Percentiles rank a stretch among this genome's conserved stretches.
Evolutionary conservation across 2,113 vertebrate species (phyloP).

Genomic region (Passer montanus): DNA sequence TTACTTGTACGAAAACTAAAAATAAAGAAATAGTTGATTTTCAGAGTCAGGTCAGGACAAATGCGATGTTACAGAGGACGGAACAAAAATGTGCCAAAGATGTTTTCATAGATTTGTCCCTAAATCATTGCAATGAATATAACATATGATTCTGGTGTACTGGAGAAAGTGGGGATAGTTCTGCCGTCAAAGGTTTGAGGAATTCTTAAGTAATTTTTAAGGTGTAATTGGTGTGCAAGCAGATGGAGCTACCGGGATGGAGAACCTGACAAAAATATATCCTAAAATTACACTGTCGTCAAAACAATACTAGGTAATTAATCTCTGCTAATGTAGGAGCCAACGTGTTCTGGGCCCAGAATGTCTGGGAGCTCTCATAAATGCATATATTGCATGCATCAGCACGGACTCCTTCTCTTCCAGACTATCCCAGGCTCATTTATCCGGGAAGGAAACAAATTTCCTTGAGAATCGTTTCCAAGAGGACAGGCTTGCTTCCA

Average conservation of each 20-base stretch:
- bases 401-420: not conserved
- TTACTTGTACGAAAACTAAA: not conserved
- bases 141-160: not conserved
- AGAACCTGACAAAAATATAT: not conserved
- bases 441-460: not conserved
- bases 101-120: not conserved
- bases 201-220: not conserved
- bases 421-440: not conserved
- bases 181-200: not conserved
- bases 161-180: not conserved
- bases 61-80: accelerated
- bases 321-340: not conserved
- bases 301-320: not conserved
- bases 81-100: not conserved
- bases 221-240: not conserved
- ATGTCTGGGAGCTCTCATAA: not conserved
- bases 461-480: not conserved
- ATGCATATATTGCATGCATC: not conserved
- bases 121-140: not conserved
- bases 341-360: not conserved
- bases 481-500: not conserved
- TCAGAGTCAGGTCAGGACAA: not conserved
- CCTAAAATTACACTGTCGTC: not conserved
- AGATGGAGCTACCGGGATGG: not conserved
- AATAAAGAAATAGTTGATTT: not conserved